These are phyloP conservation scores for Amphiura filiformis DNA, from an alignment of 35 echinoderm and acorn worm genomes.

Conservation along the genomic window DNA sequence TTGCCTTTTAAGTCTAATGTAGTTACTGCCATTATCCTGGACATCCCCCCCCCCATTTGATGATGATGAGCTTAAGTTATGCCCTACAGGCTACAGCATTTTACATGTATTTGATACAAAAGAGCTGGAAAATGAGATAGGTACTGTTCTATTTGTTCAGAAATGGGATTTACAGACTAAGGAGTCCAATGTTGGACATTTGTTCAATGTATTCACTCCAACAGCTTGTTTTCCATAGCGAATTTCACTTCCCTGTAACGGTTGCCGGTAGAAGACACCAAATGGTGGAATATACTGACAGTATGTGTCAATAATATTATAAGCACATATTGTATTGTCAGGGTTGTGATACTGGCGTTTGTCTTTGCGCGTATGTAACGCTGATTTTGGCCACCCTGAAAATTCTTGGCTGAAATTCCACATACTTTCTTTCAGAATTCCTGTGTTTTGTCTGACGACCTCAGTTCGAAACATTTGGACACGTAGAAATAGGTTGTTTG, in stretches of 20 bases:
- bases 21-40: too few relatives aligned
- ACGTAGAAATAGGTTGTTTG: background rate
- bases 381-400: background rate
- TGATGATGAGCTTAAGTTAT: too few relatives aligned
- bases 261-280: background rate
- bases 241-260: background rate
- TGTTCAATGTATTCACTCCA: background rate
- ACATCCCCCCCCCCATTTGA: too few relatives aligned
- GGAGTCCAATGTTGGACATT: too few relatives aligned
- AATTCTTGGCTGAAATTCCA: background rate
- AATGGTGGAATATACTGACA: background rate
- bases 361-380: background rate
- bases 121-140: too few relatives aligned
- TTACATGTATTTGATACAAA: too few relatives aligned
- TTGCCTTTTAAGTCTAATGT: too few relatives aligned
- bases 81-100: too few relatives aligned
- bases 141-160: too few relatives aligned
- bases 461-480: background rate
- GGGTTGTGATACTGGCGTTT: background rate
- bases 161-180: too few relatives aligned
- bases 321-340: background rate
- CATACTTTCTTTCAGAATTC: background rate
- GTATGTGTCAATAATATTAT: background rate
- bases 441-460: background rate
- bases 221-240: background rate